Conservation (phyloP, 2,113 vertebrate genomes). For the Dolichotis patagonum region DNA sequence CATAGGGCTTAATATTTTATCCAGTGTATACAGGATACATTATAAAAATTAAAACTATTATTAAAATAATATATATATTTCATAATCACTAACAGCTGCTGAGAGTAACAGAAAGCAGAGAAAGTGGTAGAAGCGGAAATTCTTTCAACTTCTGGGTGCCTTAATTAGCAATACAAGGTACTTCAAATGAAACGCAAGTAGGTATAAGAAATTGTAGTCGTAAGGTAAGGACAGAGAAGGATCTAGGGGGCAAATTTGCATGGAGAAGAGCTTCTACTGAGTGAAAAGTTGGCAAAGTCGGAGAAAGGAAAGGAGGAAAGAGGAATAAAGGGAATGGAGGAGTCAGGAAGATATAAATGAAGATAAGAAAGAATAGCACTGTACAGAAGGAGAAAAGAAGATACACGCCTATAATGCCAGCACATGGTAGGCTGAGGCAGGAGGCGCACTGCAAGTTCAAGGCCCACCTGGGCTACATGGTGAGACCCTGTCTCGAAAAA, state of each 20-base stretch:
- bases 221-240: not conserved
- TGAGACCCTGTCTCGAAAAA: not conserved
- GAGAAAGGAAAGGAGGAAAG: not conserved
- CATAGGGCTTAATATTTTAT: conserved; percentile 9
- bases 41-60: conserved; percentile 24
- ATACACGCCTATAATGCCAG: not conserved
- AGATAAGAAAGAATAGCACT: not conserved
- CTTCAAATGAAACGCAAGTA: not conserved
- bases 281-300: not conserved
- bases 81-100: not conserved
- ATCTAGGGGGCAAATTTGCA: not conserved
- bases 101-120: conserved; percentile 27
- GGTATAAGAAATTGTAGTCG: not conserved
- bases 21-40: not conserved
- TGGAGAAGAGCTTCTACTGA: not conserved
- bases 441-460: not conserved
- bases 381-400: not conserved
- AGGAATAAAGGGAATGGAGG: not conserved
- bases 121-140: not conserved
- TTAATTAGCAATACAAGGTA: not conserved
- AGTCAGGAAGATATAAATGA: not conserved
- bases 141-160: not conserved
- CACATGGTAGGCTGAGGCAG: not conserved
- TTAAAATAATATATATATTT: conserved; percentile 1
- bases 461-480: not conserved